A percentile compares a stretch with the other conserved stretches of the same genome.
Evolutionary conservation across 1,140 invertebrate genomes (phyloP).

Genomic region (Holotrichia oblita): DNA sequence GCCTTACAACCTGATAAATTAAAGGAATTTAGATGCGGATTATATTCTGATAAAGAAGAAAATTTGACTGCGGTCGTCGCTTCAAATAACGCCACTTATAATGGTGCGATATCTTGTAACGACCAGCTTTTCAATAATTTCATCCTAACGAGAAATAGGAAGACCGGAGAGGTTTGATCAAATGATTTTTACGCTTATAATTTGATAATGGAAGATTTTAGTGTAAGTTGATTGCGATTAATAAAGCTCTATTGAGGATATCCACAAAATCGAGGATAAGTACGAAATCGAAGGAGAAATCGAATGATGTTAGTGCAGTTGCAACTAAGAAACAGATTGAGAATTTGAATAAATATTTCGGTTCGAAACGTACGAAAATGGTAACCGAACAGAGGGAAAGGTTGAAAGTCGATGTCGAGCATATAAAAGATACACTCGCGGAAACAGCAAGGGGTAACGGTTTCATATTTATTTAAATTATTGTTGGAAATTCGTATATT

Average conservation of each 20-base stretch:
- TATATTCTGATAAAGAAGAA: constrained; percentile 47
- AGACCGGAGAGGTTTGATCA: constrained; percentile 46
- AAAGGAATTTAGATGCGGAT: constrained; percentile 43
- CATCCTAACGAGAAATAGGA: constrained; percentile 49
- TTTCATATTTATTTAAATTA: constrained; percentile 36
- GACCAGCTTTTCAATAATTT: constrained; percentile 51
- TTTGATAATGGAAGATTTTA: constrained; percentile 17
- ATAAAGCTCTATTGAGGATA: constrained; percentile 44
- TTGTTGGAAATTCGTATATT: constrained; percentile 10
- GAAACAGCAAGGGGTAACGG: constrained; percentile 61
- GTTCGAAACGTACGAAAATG: constrained; percentile 64
- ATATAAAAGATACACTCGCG: constrained; percentile 63
- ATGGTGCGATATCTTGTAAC: constrained; percentile 47
- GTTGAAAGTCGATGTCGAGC: constrained; percentile 62
- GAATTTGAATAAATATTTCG: constrained; percentile 65
- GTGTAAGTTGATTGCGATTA: constrained; percentile 42
- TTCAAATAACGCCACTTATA: constrained; percentile 50
- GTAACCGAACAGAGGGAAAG: constrained; percentile 63
- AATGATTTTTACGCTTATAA: background rate
- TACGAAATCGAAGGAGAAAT: background rate
- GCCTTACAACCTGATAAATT: constrained; percentile 47
- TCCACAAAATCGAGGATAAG: too few species aligned
- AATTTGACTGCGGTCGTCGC: constrained; percentile 47
- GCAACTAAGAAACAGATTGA: constrained; percentile 19
- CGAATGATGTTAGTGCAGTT: constrained; percentile 36